phyloP scores from a whole-genome alignment of 2,888 invertebrate species.

The Pheosia gnoma region DNA sequence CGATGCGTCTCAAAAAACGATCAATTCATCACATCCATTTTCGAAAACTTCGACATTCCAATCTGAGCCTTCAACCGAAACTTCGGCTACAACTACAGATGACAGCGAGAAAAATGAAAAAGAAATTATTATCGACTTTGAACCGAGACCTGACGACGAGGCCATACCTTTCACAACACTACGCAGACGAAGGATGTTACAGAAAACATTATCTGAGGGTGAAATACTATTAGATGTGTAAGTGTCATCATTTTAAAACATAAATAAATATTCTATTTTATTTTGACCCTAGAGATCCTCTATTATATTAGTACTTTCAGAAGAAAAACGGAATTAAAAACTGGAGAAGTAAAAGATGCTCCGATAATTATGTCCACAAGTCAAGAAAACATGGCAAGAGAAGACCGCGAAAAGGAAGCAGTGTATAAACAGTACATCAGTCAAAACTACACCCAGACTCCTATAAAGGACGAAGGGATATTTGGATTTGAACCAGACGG shows the following conservation, averaged over 20 bases:
- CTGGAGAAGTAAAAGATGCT: conserved; percentile 77
- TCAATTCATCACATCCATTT: conserved; percentile 69
- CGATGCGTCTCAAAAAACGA: conserved; percentile 74
- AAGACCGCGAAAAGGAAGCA: conserved; percentile 76
- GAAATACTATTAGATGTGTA: conserved; percentile 88
- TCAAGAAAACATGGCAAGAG: conserved; percentile 85
- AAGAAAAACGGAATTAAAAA: conserved; percentile 78
- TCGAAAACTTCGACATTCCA: conserved; percentile 81
- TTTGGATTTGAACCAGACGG: conserved; percentile 82
- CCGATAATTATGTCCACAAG: conserved; percentile 84
- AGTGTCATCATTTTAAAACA: conserved; percentile 38
- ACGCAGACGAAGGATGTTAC: conserved; percentile 80
- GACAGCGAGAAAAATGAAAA: conserved; percentile 87
- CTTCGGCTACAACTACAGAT: conserved; percentile 78
- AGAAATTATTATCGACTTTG: conserved; percentile 94
- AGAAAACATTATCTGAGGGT: conserved; percentile 92
- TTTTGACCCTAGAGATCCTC: not conserved
- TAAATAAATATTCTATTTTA: conserved; percentile 4
- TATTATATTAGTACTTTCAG: conserved; percentile 42
- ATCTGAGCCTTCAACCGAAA: conserved; percentile 82
- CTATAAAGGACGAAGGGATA: conserved; percentile 85
- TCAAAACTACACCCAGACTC: conserved; percentile 82
- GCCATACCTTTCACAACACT: conserved; percentile 86
- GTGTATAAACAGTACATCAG: conserved; percentile 71
- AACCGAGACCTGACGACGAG: conserved; percentile 88